phyloP scores from a whole-genome alignment of 2,797 vertebrate genomes.

The Gymnodraco acuticeps region DNA sequence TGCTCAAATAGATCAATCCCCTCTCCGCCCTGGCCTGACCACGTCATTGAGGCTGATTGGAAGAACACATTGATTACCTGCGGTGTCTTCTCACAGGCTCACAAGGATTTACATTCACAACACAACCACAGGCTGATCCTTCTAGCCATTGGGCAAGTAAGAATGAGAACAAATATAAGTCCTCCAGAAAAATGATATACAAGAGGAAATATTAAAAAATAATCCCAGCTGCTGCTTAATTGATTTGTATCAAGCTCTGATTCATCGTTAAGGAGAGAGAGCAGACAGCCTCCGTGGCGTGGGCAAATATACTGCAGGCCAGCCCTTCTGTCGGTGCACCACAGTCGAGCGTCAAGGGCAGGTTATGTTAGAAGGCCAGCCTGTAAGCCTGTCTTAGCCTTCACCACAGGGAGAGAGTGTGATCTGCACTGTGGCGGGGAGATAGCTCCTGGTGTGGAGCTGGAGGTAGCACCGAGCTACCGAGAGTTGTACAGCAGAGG shows the following conservation, averaged over 20 bases:
- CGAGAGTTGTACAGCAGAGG: conserved; percentile 13
- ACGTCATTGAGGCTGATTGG: conserved; percentile 64
- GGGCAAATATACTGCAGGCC: conserved; percentile 24
- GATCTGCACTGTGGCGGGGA: conserved; percentile 43
- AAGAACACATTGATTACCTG: conserved; percentile 64
- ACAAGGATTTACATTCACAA: conserved; percentile 11
- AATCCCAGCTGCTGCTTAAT: conserved; percentile 32
- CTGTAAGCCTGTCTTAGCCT: conserved; percentile 45
- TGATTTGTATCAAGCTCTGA: conserved; percentile 31
- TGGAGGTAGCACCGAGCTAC: conserved; percentile 25
- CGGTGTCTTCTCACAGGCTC: conserved; percentile 39
- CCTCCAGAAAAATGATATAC: conserved; percentile 3
- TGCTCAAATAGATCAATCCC: conserved; percentile 73
- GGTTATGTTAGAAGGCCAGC: conserved; percentile 35
- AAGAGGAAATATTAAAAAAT: conserved; percentile 27
- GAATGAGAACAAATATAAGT: not conserved
- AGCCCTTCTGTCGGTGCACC: conserved; percentile 24
- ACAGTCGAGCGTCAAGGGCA: conserved; percentile 49
- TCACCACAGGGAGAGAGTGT: conserved; percentile 36
- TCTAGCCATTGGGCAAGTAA: not conserved
- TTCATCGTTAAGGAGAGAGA: conserved; percentile 21
- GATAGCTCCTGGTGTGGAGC: conserved; percentile 33
- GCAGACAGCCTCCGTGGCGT: conserved; percentile 31
- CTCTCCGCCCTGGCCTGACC: conserved; percentile 49
- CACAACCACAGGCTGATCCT: not conserved